phyloP scores from a whole-genome alignment of 2,113 vertebrate genomes.

The Neoarius graeffei region DNA sequence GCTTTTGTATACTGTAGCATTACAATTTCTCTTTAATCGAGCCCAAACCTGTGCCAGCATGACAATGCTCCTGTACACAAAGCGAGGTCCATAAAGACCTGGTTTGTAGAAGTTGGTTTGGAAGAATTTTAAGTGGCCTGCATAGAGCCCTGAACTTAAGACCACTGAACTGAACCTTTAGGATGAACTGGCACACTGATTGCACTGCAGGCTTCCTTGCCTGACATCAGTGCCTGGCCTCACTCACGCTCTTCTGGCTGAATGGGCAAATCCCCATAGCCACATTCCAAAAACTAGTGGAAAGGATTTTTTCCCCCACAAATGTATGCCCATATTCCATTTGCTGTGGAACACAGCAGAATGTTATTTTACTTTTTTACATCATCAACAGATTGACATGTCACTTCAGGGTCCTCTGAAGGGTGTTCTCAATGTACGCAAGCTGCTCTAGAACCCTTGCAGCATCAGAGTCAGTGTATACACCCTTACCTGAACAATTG shows the following conservation, averaged over 20 bases:
- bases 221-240: no score
- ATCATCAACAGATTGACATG: neutral
- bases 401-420: no score
- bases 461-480: neutral
- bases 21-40: no score
- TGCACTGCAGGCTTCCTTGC: neutral
- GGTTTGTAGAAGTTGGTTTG: no score
- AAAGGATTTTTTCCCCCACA: neutral
- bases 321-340: neutral
- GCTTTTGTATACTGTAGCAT: no score
- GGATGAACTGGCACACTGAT: neutral
- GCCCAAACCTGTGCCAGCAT: no score
- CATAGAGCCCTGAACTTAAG: no score
- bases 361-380: neutral
- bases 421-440: no score
- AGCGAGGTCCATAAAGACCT: no score
- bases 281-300: neutral
- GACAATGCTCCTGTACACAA: no score
- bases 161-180: no score
- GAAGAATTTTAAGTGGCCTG: no score
- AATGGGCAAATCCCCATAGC: neutral
- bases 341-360: neutral
- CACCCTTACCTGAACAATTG: neutral
- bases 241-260: neutral
- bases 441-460: neutral